A percentile compares a stretch with the other conserved stretches of the same genome.
Conservation (phyloP, 2,113 vertebrate genomes). For the Pogona vitticeps region DNA sequence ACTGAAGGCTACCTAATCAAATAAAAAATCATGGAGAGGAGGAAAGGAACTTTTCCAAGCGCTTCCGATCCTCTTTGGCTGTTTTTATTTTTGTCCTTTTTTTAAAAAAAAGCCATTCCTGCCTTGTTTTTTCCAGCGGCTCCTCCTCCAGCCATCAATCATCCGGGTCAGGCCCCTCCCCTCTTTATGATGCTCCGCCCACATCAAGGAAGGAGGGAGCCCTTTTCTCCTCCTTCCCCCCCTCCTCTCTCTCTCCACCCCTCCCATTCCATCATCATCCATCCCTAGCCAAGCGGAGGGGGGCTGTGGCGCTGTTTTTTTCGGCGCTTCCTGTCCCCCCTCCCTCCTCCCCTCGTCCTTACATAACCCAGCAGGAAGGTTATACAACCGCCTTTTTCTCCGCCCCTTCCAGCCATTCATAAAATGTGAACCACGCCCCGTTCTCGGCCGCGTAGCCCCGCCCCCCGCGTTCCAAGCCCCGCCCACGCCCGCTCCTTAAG, state of each 20-base stretch:
- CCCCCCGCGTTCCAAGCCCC: neutral
- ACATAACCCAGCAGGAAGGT: conserved; percentile 10
- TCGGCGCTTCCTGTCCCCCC: neutral
- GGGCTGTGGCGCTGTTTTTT: neutral
- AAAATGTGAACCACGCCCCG: neutral
- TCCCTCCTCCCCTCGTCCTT: conserved; percentile 8
- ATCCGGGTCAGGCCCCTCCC: neutral
- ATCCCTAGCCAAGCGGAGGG: no score
- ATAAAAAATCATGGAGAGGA: no score
- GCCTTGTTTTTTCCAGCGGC: no score
- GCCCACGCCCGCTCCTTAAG: neutral
- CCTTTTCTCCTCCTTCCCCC: neutral
- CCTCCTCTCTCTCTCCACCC: neutral
- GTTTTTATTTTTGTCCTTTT: no score
- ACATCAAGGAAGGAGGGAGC: neutral
- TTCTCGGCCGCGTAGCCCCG: neutral
- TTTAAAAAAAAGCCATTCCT: no score
- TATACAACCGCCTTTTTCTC: neutral
- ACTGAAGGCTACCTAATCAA: no score
- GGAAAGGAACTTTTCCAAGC: no score
- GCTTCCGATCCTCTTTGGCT: no score
- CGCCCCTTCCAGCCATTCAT: neutral
- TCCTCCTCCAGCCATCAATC: neutral
- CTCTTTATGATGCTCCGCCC: conserved; percentile 15
- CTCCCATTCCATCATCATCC: neutral